These are phyloP conservation scores for Antigone vipio DNA, from an alignment of 2,113 vertebrate genomes.

Conservation along the genomic window DNA sequence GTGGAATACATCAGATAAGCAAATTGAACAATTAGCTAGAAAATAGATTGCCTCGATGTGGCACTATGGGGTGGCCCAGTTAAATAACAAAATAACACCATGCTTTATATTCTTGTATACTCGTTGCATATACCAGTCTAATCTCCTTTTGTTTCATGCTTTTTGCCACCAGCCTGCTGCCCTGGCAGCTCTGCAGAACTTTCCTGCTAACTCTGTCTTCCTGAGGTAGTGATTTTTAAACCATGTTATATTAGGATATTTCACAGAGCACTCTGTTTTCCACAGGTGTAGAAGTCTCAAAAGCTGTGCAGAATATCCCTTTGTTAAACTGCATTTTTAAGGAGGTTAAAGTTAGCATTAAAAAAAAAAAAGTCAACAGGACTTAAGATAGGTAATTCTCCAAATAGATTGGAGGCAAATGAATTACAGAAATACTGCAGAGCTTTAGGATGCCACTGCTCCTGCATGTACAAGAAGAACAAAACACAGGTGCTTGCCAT, in stretches of 20 bases:
- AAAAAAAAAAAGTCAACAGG: background rate
- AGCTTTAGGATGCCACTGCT: background rate
- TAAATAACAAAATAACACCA: background rate
- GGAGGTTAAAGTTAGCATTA: background rate
- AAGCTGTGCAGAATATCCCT: background rate
- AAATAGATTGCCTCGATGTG: background rate
- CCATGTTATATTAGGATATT: background rate
- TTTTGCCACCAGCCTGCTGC: background rate
- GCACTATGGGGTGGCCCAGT: background rate
- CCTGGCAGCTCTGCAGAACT: background rate
- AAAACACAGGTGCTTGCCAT: background rate
- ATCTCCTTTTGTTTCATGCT: background rate
- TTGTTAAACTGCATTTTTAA: background rate
- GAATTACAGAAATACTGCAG: background rate
- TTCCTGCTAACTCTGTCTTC: background rate
- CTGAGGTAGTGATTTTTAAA: background rate
- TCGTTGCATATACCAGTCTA: background rate
- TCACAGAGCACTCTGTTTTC: background rate
- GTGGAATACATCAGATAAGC: background rate
- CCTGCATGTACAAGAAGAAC: background rate
- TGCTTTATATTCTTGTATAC: background rate
- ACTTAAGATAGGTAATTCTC: constrained; percentile 14
- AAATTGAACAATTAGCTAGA: background rate
- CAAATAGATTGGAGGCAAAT: background rate
- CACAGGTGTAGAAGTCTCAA: background rate